These are phyloP conservation scores for Leiothrix lutea DNA, from an alignment of 2,113 vertebrate genomes.

Conservation along the genomic window DNA sequence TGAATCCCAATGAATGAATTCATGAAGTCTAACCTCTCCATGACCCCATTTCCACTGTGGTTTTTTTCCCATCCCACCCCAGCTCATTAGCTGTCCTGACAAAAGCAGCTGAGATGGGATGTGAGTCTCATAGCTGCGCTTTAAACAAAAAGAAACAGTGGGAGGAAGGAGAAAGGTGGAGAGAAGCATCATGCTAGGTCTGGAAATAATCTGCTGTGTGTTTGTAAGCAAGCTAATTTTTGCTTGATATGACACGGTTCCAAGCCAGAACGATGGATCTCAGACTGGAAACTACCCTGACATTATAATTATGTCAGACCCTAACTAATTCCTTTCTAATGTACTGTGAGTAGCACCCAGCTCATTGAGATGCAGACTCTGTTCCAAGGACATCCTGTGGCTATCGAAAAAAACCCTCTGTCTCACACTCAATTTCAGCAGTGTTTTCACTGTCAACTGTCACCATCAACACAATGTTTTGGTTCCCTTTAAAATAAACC, in stretches of 20 bases:
- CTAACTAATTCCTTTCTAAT: conserved; percentile 44
- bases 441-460: background rate
- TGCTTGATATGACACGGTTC: background rate
- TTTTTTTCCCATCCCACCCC: conserved; percentile 11
- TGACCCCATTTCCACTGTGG: conserved; percentile 46
- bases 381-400: conserved; percentile 46
- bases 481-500: background rate
- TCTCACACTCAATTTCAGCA: background rate
- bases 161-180: conserved; percentile 4
- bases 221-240: conserved; percentile 37
- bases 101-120: conserved; percentile 27
- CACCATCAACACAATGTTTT: background rate
- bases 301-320: background rate
- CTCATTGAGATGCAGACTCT: conserved; percentile 36
- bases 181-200: background rate
- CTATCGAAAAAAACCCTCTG: background rate
- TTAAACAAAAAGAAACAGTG: conserved; percentile 38
- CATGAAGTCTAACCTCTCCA: conserved; percentile 59
- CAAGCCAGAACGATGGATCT: background rate
- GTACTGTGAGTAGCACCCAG: background rate
- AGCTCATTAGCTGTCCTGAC: conserved; percentile 56
- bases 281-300: background rate
- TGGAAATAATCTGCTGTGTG: conserved; percentile 16
- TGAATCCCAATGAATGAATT: conserved; percentile 66
- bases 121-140: background rate